Evolutionary conservation across 2,797 vertebrate genomes (phyloP).

Genomic region (Sardinella longiceps): DNA sequence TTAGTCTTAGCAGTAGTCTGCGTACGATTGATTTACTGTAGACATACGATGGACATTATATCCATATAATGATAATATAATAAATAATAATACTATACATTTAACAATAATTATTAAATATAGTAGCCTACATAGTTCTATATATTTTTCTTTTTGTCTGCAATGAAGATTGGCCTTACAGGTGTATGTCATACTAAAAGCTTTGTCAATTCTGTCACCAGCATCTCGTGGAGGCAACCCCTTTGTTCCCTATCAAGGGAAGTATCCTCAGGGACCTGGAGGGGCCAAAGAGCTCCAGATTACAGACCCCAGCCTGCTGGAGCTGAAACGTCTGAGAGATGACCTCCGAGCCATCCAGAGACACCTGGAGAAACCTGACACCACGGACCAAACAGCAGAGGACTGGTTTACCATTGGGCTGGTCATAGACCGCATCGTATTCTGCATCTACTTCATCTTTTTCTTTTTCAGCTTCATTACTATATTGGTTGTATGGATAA

Average conservation of each 20-base stretch:
- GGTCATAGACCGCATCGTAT: slow-evolving; percentile 2
- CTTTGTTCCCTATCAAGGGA: neutral
- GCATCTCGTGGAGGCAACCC: neutral
- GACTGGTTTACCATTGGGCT: neutral
- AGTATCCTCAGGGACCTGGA: neutral
- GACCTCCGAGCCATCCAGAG: neutral
- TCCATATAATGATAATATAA: no score
- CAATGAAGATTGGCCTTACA: no score
- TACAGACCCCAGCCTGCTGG: slow-evolving; percentile 1
- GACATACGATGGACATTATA: no score
- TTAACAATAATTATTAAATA: no score
- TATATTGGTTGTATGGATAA: neutral
- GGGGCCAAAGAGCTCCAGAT: neutral
- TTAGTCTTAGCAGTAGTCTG: no score
- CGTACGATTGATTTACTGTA: no score
- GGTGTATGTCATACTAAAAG: no score
- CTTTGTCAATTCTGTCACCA: neutral
- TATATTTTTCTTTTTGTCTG: no score
- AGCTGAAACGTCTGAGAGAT: neutral
- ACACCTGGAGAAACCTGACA: neutral
- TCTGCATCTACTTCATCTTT: neutral
- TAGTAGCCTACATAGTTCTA: no score
- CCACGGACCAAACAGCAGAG: neutral
- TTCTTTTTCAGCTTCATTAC: neutral
- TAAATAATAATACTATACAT: no score